Evolutionary conservation across 2,797 vertebrate species (phyloP), one percentile per base, ranked within the genome.

Genomic region (Hippocampus kuda): DNA sequence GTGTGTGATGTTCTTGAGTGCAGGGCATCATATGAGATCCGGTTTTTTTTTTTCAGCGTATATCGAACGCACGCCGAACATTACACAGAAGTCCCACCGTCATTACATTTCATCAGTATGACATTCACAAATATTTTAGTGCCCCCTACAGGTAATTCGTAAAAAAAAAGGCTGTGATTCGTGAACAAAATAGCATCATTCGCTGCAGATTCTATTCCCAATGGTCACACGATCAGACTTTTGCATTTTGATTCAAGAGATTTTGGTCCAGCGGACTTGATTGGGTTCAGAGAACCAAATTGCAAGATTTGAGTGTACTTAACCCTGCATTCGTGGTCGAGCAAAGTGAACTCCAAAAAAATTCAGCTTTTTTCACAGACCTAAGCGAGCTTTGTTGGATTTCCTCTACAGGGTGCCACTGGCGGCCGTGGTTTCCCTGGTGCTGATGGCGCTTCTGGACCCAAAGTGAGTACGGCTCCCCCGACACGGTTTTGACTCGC

Each of bases 361-460:
- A 38, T 1, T 24, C 11, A 54, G 51, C 48, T 24, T 54, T 53
- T 22, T 10, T 54, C 41, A 42, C n/a, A 46, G 57, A 57, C 24
- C 27, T 30, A 60, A 65, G 22, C 10, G 12, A 46, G 8, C 11
- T 42, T 67, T 62, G 6, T 71, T 70, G 79, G 48, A 65, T 71
- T 76, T 65, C 80, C 26, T 83, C 24, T 68, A 0, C 75, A 99
- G 97, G 97, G 97, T 30, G 90, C 82, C 71, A 93, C 94, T 10
- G 96, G 96, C 65, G 93, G 92, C 86, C 96, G 96, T 59, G 96
- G 96, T 78, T 98, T 98, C 92, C 95, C 96, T 85, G 96, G 96
- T 0, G 69, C 91, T 83, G 96, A 98, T 81, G 96, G 96, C 72
- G 72, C 92, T 57, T 85, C 90, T 72, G 96, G 96, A 79, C 90